Evolutionary conservation across 2,888 invertebrate species (phyloP), one percentile per base, ranked within the genome.

Genomic region (Oligia fasciuncula): DNA sequence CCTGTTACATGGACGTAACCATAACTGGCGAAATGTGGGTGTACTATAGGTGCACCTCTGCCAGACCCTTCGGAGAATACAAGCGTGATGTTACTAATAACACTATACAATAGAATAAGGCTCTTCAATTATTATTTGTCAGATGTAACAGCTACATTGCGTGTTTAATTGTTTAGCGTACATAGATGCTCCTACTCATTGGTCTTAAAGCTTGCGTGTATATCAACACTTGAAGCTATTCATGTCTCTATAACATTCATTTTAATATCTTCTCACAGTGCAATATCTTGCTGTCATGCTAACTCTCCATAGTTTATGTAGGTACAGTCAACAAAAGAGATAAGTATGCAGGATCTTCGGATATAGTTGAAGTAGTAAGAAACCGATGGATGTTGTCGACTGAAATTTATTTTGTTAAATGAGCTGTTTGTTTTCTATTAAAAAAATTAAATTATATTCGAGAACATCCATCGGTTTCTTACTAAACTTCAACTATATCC

Each of bases 131-230:
- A 65, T 51, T n/a, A 54, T 77, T 43, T 63, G 62, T 19, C 40
- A 51, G 57, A 57, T 66, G 40, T 43, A 14, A 81, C 17, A 46
- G 13, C 51, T 54, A 46, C 5, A 54, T 84, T 29, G 67, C 85
- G 54, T 81, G 81, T 71, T 67, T 54, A 2, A 0, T 14, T 81
- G 81, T 71, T 67, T 54, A 2, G 0, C 17, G 8, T 23, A 54
- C 8, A 54, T 46, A 70, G 2, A 14, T 79, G 46, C 68, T 19
- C 29, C 14, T 23, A 40, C 35, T 57, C 23, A 71, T 29, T 81
- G 46, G n/a, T 65, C 71, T 23, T 51, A 23, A 63, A 66, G 54
- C 60, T 77, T 77, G 88, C 87, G 85, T 87, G 87, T 73, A 65
- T 73, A 43, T 73, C 72, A 72, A 80, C 81, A 87, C 84, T 86